These are phyloP conservation scores for Rattus rattus DNA, from an alignment of 2,113 vertebrate species.

Conservation along the genomic window DNA sequence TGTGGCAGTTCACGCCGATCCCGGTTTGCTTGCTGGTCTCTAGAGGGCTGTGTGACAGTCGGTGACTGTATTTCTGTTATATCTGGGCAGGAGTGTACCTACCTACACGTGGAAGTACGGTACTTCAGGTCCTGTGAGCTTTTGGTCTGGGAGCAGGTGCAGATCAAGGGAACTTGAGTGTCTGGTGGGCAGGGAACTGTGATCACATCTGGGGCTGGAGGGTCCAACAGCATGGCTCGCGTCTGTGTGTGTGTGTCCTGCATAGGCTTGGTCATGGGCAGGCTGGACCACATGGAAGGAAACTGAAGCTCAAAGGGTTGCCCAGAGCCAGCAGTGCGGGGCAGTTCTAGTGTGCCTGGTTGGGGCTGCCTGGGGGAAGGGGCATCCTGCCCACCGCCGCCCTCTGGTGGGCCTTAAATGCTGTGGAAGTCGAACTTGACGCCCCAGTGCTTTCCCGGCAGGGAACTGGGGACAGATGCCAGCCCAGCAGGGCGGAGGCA, in stretches of 20 bases:
- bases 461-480: not conserved
- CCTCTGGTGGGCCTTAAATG: constrained; percentile 36
- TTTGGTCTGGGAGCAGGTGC: not conserved
- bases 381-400: not conserved
- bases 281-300: not conserved
- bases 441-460: not conserved
- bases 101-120: not conserved
- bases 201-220: not conserved
- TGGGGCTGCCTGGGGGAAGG: not conserved
- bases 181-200: not conserved
- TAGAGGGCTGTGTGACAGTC: not conserved
- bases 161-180: not conserved
- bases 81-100: not conserved
- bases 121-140: not conserved
- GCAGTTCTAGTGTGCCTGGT: not conserved
- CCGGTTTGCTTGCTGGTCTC: not conserved
- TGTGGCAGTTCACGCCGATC: constrained; percentile 34
- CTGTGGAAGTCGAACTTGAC: not conserved
- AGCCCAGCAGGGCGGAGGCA: not conserved
- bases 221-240: not conserved
- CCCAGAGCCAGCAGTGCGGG: not conserved
- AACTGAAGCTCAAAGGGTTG: not conserved
- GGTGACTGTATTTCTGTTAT: constrained; percentile 16
- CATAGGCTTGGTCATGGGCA: not conserved
- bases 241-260: not conserved